Evolutionary conservation across 2,113 vertebrate species (phyloP), one percentile per base, ranked within the genome.

Genomic region (Channa argus): DNA sequence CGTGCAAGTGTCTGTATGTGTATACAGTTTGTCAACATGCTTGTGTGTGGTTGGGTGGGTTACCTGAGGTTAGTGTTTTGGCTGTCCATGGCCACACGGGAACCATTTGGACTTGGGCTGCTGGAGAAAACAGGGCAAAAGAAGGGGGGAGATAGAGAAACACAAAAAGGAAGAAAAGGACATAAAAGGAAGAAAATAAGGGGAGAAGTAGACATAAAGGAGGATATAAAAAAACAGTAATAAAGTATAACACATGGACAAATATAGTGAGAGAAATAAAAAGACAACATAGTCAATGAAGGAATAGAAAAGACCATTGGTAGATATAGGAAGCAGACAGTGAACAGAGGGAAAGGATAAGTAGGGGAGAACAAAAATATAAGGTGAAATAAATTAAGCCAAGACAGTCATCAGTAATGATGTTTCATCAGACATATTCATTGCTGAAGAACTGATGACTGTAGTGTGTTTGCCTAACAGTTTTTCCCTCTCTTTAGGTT

Each of bases 21-120:
- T 39, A 46, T 37, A 43, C 11, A 56, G 33, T 63, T 51, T 72
- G 47, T 74, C 63, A 74, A 47, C 51, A 53, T 33, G 34, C 12
- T 14, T 41, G 53, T 66, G 61, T 66, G 53, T 69, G 52, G 47
- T 39, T 71, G 10, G 46, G 50, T 12, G 38, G 79, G 86, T 92
- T 92, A 94, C 92, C 93, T 94, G 90, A 92, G 84, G 91, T 94
- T 93, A 91, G 89, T 91, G 92, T 93, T 93, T 79, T 93, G 91
- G 93, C 90, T 90, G 46, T 94, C 93, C 72, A 80, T 88, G 82
- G 90, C 86, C 79, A 90, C 89, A 66, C 93, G 92, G 88, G 91
- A 92, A 80, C 93, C 92, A 80, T 94, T 94, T 85, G 92, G 88
- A 88, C 87, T 94, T 37, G 93, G 92, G 77, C 91, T 93, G 90